These are phyloP conservation scores for Labroides dimidiatus DNA, from an alignment of 2,797 vertebrate genomes.

Conservation along the genomic window DNA sequence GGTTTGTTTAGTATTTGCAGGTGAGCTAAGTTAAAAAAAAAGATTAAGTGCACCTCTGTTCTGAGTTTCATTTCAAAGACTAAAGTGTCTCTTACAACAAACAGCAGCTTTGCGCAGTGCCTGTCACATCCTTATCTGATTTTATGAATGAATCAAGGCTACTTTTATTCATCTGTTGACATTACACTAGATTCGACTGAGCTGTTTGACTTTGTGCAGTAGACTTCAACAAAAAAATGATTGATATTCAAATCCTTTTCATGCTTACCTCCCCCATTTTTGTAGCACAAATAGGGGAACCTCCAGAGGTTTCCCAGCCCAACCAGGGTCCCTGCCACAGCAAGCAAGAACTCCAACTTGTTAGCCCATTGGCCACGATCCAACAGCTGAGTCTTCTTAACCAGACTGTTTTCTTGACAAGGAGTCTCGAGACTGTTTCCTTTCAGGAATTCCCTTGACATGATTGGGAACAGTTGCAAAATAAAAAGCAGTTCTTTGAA, in stretches of 20 bases:
- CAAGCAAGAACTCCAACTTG: slow-evolving; percentile 80
- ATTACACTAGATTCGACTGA: not conserved
- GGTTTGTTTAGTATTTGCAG: not conserved
- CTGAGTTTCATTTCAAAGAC: not conserved
- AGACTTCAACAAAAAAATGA: not conserved
- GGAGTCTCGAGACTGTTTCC: slow-evolving; percentile 48
- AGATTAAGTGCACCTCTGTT: slow-evolving; percentile 19
- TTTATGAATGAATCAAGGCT: not conserved
- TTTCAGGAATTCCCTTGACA: slow-evolving; percentile 63
- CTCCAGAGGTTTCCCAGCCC: slow-evolving; percentile 82
- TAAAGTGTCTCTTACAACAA: slow-evolving; percentile 1
- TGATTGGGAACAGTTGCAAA: slow-evolving; percentile 32
- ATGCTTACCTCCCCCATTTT: slow-evolving; percentile 81
- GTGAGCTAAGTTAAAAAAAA: too few species aligned
- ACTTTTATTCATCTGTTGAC: slow-evolving; percentile 9
- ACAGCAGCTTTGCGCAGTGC: not conserved
- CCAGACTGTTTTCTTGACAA: slow-evolving; percentile 47
- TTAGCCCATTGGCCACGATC: slow-evolving; percentile 79
- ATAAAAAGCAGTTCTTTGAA: slow-evolving; percentile 1
- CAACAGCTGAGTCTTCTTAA: slow-evolving; percentile 70
- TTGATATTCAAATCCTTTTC: not conserved
- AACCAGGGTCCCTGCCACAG: slow-evolving; percentile 79
- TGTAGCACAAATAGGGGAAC: slow-evolving; percentile 83
- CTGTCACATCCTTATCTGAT: slow-evolving; percentile 4
- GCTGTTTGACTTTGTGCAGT: not conserved